A percentile compares a stretch with the other conserved stretches of the same genome.
Evolutionary conservation across 2,113 vertebrate species (phyloP).

Genomic region (Pluvianellus socialis): DNA sequence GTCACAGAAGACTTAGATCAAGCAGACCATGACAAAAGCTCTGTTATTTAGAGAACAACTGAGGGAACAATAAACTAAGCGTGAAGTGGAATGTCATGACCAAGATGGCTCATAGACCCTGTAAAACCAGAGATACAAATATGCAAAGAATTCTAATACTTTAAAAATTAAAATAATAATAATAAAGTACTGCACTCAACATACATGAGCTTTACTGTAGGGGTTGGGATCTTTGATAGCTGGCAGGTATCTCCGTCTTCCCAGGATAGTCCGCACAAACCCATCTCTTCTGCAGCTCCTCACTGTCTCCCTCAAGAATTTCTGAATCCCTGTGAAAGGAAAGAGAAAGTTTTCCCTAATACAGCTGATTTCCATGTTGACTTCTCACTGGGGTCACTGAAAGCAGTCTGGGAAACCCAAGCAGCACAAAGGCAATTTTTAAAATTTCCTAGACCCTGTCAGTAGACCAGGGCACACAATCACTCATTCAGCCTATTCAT

Average conservation of each 20-base stretch:
- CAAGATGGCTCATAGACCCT: background rate
- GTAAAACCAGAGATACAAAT: background rate
- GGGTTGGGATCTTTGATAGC: slow-evolving; percentile 86
- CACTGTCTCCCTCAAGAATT: slow-evolving; percentile 89
- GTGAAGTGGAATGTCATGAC: background rate
- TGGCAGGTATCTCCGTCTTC: slow-evolving; percentile 89
- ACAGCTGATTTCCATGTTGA: background rate
- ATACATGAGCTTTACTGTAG: slow-evolving; percentile 89
- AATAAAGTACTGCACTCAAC: background rate
- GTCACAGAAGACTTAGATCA: background rate
- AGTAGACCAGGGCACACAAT: background rate
- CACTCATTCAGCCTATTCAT: background rate
- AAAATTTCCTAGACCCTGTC: background rate
- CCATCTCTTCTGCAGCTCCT: slow-evolving; percentile 87
- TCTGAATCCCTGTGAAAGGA: slow-evolving; percentile 83
- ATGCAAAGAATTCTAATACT: background rate
- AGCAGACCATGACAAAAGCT: slow-evolving; percentile 22
- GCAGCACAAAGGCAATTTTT: background rate
- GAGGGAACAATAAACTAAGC: background rate
- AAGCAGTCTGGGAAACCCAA: background rate
- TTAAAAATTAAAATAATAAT: background rate
- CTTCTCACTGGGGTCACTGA: background rate
- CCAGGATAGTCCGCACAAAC: slow-evolving; percentile 91
- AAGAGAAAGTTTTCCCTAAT: background rate
- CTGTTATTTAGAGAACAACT: background rate